Percentiles rank a stretch among this genome's conserved stretches.
Conservation (phyloP, 2,113 vertebrate genomes). For the Chionomys nivalis region DNA sequence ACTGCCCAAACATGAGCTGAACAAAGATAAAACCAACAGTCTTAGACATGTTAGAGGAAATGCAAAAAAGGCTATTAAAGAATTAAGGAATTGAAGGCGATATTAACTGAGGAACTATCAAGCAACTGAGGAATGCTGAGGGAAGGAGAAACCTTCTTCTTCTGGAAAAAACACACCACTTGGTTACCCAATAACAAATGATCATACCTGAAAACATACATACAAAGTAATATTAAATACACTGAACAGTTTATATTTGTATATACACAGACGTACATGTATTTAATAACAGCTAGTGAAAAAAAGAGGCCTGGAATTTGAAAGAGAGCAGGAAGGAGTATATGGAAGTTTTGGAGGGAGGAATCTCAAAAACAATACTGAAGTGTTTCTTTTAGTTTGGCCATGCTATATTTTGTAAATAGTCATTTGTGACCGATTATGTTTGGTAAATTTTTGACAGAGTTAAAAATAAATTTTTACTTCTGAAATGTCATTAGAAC, state of each 20-base stretch:
- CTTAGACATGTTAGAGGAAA: not conserved
- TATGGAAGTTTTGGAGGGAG: not conserved
- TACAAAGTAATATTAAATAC: not conserved
- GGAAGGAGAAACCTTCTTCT: too few species aligned
- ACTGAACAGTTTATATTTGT: not conserved
- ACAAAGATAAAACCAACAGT: not conserved
- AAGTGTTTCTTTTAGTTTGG: not conserved
- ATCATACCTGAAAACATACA: not conserved
- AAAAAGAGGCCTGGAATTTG: not conserved
- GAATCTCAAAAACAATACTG: not conserved
- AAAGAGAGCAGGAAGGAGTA: not conserved
- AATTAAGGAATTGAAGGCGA: too few species aligned
- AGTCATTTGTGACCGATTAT: not conserved
- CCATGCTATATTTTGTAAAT: not conserved
- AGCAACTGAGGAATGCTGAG: too few species aligned
- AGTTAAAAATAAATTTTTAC: slow-evolving; percentile 15
- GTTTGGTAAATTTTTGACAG: not conserved
- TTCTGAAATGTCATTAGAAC: not conserved
- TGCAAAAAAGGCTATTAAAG: not conserved
- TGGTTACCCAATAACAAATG: not conserved
- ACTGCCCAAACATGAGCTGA: not conserved
- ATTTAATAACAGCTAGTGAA: not conserved
- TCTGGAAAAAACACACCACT: not conserved
- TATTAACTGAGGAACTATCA: too few species aligned
- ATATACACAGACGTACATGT: not conserved